A percentile compares a stretch with the other conserved stretches of the same genome.
Evolutionary conservation across 37 sponge, comb jelly and placozoan genomes (phyloP).

Genomic region (Ianthella basta): DNA sequence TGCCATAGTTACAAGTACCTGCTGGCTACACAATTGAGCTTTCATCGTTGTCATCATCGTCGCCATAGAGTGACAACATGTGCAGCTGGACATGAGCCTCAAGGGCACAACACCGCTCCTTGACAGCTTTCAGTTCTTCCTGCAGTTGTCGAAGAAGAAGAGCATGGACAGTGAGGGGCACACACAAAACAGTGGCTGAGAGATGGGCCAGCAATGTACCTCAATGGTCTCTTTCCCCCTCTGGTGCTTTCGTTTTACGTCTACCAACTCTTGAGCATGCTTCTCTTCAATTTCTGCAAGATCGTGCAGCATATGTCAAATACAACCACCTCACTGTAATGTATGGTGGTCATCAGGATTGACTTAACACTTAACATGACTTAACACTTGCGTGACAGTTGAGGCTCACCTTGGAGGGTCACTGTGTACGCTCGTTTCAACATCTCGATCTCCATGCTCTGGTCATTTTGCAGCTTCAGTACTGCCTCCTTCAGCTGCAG

Average conservation of each 20-base stretch:
- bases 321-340: not conserved
- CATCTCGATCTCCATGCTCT: not conserved
- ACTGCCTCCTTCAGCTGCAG: not conserved
- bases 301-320: not conserved
- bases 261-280: not conserved
- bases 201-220: too few species aligned
- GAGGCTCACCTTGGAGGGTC: not conserved
- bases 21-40: too few species aligned
- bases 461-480: not conserved
- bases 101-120: not conserved
- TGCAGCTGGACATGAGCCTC: slow-evolving; percentile 11
- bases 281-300: slow-evolving; percentile 1
- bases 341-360: too few species aligned
- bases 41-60: not conserved
- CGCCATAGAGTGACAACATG: not conserved
- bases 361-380: too few species aligned
- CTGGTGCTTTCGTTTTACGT: not conserved
- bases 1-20: too few species aligned
- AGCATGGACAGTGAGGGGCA: too few species aligned
- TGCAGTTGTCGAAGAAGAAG: not conserved
- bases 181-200: too few species aligned
- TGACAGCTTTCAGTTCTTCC: not conserved
- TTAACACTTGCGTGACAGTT: too few species aligned
- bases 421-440: not conserved
- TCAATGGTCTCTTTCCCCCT: too few species aligned